Percentiles rank a stretch among this genome's conserved stretches.
Conservation (phyloP, 2,888 invertebrate species). For the Acleris cristana region DNA sequence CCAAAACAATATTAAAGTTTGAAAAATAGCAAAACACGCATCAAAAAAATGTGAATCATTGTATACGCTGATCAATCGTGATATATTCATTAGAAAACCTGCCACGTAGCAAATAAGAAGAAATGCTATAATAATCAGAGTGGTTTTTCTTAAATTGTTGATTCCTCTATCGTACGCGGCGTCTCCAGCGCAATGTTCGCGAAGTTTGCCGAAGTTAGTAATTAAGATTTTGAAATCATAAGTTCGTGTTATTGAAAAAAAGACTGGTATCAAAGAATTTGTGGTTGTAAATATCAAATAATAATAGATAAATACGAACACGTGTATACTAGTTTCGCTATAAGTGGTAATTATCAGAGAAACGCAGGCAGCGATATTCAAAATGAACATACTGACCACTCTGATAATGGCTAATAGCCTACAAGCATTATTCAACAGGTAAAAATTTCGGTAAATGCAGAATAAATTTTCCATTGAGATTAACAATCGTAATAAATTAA, state of each 20-base stretch:
- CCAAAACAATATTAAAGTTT: neutral
- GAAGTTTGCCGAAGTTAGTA: neutral
- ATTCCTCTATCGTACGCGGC: neutral
- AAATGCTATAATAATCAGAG: neutral
- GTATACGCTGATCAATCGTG: neutral
- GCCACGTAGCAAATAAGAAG: neutral
- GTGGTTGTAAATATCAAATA: neutral
- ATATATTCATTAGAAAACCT: neutral
- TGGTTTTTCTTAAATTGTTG: neutral
- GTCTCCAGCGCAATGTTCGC: neutral
- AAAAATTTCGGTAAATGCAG: conserved; percentile 1
- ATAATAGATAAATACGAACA: neutral
- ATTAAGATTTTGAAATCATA: neutral
- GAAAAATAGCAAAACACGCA: neutral
- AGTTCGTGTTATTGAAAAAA: neutral
- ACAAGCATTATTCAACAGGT: neutral
- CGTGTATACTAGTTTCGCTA: neutral
- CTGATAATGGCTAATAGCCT: neutral
- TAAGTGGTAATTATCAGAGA: neutral
- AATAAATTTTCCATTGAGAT: neutral
- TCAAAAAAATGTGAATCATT: neutral
- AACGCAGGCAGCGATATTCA: neutral
- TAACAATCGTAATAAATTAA: neutral
- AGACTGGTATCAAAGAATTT: neutral
- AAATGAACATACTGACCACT: neutral